Evolutionary conservation across 1,140 invertebrate species (phyloP), one percentile per base, ranked within the genome.

Genomic region (Monochamus saltuarius): DNA sequence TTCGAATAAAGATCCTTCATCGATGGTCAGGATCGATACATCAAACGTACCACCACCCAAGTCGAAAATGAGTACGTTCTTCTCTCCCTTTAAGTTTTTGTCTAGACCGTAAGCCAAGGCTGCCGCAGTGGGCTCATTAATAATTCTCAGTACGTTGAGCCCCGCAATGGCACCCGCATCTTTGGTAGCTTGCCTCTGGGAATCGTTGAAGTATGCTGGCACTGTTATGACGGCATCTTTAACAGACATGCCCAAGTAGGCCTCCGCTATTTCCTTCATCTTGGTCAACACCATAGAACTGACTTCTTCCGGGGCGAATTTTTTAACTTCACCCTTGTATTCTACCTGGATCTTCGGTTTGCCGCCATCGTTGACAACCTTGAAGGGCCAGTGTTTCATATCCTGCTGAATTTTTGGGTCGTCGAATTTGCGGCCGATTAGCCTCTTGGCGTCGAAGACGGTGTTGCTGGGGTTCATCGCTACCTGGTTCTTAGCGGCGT

Each of bases 381-480:
- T 73, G 68, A 81, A 81, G 14, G 80, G 79, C 80, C 80, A 81
- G 50, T 78, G 70, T 62, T 81, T 79, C 62, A 80, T 72, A 50
- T 82, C 74, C 47, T 67, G 75, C 64, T 83, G 80, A 6, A 83
- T 77, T 62, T 79, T 80, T 4, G 79, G 73, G 60, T 83, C 82
- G 57, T 78, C 77, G 66, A 72, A 82, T 45, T 75, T 72, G 17
- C 81, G 65, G 53, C 80, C 80, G 76, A 79, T 81, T 67, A 79
- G 72, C 62, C 77, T 7, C 66, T 77, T 57, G 72, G 75, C 53
- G 68, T 94, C 91, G 68, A 90, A 91, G 11, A 91, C 85, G 2
- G 91, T 94, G 73, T 94, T 94, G 64, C 81, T 80, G 11, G 92
- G 91, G 76, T 95, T 95, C 86, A 94, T 92, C 70, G 89, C 80